These are phyloP conservation scores for Rhynchophorus ferrugineus DNA, from an alignment of 1,140 invertebrate genomes.

Conservation along the genomic window DNA sequence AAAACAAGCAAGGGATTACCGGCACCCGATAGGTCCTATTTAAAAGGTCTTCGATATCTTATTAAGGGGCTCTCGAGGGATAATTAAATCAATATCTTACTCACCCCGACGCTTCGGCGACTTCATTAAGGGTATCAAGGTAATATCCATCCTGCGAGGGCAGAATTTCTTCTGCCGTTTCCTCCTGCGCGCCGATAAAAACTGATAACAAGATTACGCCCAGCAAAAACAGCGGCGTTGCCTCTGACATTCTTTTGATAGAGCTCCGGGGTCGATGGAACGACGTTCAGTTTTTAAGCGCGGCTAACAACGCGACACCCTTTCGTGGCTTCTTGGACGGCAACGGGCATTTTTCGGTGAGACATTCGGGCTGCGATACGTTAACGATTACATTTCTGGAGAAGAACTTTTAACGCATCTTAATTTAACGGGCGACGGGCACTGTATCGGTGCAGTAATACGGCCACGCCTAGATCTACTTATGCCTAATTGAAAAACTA, in stretches of 20 bases:
- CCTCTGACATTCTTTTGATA: constrained; percentile 5
- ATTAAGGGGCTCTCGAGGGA: background rate
- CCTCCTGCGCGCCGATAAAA: constrained; percentile 1
- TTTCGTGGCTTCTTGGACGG: too few relatives aligned
- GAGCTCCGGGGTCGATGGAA: background rate
- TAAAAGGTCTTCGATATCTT: constrained; percentile 1
- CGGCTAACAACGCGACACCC: background rate
- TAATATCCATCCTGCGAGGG: constrained; percentile 1
- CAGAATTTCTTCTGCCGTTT: background rate
- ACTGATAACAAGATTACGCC: background rate
- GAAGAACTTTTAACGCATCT: too few relatives aligned
- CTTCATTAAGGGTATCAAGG: constrained; percentile 5
- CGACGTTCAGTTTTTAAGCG: background rate
- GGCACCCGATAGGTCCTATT: background rate
- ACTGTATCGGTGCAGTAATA: too few relatives aligned
- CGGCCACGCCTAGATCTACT: too few relatives aligned
- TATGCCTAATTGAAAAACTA: too few relatives aligned
- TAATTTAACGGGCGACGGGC: too few relatives aligned
- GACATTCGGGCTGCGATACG: too few relatives aligned
- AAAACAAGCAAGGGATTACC: background rate
- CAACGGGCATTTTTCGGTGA: too few relatives aligned
- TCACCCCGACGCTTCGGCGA: background rate
- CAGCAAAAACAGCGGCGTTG: constrained; percentile 5
- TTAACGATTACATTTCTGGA: too few relatives aligned
- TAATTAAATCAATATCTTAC: constrained; percentile 8